Percentiles rank a stretch among this genome's conserved stretches.
Evolutionary conservation across 2,797 vertebrate species (phyloP).

Genomic region (Neosalanx taihuensis): DNA sequence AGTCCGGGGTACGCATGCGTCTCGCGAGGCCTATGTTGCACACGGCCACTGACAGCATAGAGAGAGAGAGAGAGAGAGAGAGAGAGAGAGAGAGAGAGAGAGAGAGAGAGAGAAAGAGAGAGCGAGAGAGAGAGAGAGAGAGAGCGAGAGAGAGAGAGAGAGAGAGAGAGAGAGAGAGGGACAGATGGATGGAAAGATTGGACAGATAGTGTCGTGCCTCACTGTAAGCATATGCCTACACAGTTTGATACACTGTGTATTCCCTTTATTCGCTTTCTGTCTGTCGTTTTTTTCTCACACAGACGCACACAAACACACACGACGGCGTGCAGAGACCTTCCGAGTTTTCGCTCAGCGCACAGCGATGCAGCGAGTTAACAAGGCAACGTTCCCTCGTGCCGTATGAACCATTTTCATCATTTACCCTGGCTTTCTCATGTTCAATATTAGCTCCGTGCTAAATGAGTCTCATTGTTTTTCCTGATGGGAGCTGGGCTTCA

Average conservation of each 20-base stretch:
- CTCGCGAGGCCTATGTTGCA: conserved; percentile 39
- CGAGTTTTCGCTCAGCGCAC: not conserved
- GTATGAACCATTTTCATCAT: conserved; percentile 33
- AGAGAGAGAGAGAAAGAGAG: not conserved
- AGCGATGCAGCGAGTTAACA: conserved; percentile 21
- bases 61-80: conserved; percentile 20
- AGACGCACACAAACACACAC: not conserved
- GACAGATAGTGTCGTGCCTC: not conserved
- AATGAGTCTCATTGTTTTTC: conserved; percentile 31
- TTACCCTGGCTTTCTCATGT: conserved; percentile 47
- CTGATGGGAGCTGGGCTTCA: conserved; percentile 36
- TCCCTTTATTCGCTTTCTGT: conserved; percentile 40
- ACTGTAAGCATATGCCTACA: no score
- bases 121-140: conserved; percentile 29
- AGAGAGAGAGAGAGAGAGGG: conserved; percentile 30
- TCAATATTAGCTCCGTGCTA: conserved; percentile 46
- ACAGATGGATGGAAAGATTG: conserved; percentile 1
- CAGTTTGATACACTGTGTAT: no score
- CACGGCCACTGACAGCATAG: conserved; percentile 22
- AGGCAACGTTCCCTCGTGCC: conserved; percentile 12
- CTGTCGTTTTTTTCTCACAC: not conserved
- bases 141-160: conserved; percentile 29
- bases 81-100: conserved; percentile 16
- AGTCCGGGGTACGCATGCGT: conserved; percentile 62
- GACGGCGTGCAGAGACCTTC: not conserved